phyloP scores from a whole-genome alignment of 2,797 vertebrate genomes.

The Odontamblyopus lacepedii region DNA sequence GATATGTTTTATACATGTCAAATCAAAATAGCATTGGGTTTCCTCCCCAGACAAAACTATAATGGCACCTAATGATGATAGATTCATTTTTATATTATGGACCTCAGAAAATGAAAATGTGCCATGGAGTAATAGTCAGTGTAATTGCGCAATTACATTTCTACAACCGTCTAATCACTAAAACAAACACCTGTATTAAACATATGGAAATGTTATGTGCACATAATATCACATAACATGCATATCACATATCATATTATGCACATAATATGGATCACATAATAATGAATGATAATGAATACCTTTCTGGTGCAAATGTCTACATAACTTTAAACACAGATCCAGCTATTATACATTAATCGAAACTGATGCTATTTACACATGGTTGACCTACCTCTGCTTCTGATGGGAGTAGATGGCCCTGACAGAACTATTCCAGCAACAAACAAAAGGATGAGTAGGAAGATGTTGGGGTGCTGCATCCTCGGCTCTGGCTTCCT shows the following conservation, averaged over 20 bases:
- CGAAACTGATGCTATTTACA: not conserved
- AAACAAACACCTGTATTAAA: not conserved
- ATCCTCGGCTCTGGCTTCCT: conserved; percentile 37
- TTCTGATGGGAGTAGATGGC: conserved; percentile 51
- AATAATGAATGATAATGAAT: not conserved
- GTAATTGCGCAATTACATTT: not conserved
- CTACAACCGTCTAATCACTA: not conserved
- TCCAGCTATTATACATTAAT: no score
- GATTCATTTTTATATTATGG: not conserved
- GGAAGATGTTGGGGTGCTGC: conserved; percentile 48
- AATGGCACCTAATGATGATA: not conserved
- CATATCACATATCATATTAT: no score
- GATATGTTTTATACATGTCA: not conserved
- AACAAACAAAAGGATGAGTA: conserved; percentile 59
- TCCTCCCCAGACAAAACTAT: not conserved
- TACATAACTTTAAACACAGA: not conserved
- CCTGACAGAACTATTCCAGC: conserved; percentile 61
- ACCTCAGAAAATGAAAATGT: not conserved
- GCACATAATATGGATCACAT: not conserved
- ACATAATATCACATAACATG: no score
- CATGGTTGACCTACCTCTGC: conserved; percentile 67
- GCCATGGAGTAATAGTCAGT: not conserved
- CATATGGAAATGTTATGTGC: not conserved
- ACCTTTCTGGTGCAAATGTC: not conserved
- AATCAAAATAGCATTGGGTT: conserved; percentile 4